Evolutionary conservation across 2,888 invertebrate genomes (phyloP).

Genomic region (Lymantria monacha): DNA sequence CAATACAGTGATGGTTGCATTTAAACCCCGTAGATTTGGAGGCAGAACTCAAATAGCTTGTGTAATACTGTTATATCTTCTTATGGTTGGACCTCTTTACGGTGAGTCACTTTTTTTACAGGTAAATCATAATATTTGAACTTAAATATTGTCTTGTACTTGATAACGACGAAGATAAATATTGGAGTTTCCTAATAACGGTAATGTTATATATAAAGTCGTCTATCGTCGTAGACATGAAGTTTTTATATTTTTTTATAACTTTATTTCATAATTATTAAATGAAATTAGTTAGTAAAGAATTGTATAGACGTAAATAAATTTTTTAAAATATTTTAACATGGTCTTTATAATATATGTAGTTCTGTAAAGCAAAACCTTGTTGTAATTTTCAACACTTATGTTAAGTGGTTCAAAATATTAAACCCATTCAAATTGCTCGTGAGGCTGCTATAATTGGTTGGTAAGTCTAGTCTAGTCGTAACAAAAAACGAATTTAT

Average conservation of each 20-base stretch:
- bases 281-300: too few relatives aligned
- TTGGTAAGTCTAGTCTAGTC: too few relatives aligned
- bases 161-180: background rate
- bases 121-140: background rate
- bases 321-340: too few relatives aligned
- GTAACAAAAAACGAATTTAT: too few relatives aligned
- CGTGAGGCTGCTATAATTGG: too few relatives aligned
- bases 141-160: background rate
- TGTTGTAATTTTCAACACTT: too few relatives aligned
- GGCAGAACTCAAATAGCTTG: slow-evolving; percentile 64
- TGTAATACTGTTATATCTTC: slow-evolving; percentile 62
- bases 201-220: background rate
- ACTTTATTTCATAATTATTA: background rate
- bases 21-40: slow-evolving; percentile 54
- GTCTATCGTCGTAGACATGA: background rate
- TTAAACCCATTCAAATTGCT: too few relatives aligned
- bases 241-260: background rate
- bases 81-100: slow-evolving; percentile 76
- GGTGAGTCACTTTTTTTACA: slow-evolving; percentile 51
- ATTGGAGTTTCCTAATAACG: background rate
- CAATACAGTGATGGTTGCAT: slow-evolving; percentile 66
- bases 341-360: too few relatives aligned
- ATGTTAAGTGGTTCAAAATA: too few relatives aligned
- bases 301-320: too few relatives aligned
- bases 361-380: too few relatives aligned